These are phyloP conservation scores for Yponomeuta plumbellus DNA, from an alignment of 2,888 invertebrate genomes.

Conservation along the genomic window DNA sequence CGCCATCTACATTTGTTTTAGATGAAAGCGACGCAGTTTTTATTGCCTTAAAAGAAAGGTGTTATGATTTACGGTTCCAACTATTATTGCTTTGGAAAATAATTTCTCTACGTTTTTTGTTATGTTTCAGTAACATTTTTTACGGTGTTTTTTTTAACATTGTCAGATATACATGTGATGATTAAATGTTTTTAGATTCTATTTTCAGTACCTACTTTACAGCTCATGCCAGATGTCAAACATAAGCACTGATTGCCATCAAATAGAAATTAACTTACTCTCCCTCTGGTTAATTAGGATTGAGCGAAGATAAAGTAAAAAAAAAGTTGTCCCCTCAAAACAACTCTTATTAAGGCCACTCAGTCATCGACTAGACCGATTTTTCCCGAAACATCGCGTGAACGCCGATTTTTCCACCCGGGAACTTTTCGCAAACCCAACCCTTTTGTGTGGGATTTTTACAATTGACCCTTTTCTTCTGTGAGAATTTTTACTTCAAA, in stretches of 20 bases:
- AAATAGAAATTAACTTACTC: background rate
- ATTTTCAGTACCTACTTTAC: background rate
- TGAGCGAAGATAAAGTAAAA: constrained; percentile 33
- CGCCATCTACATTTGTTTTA: constrained; percentile 58
- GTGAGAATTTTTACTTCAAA: constrained; percentile 32
- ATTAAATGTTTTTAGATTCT: background rate
- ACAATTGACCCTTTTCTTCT: constrained; percentile 14
- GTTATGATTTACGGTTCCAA: constrained; percentile 55
- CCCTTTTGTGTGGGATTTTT: constrained; percentile 19
- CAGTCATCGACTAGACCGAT: constrained; percentile 14
- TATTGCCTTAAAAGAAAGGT: constrained; percentile 54
- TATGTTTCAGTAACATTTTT: constrained; percentile 19
- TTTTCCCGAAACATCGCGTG: constrained; percentile 18
- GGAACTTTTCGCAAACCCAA: constrained; percentile 7
- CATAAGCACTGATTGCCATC: background rate
- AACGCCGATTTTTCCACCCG: constrained; percentile 14
- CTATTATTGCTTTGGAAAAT: constrained; percentile 51
- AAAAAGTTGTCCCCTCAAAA: constrained; percentile 31
- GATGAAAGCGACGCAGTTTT: constrained; percentile 55
- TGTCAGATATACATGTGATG: too few relatives aligned
- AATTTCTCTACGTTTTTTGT: constrained; percentile 18
- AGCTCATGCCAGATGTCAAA: background rate
- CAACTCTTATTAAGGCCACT: constrained; percentile 17
- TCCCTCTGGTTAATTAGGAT: constrained; percentile 59
- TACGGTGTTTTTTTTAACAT: constrained; percentile 10